Evolutionary conservation across 2,888 invertebrate genomes (phyloP), one percentile per base, ranked within the genome.

Genomic region (Yponomeuta evonymella): DNA sequence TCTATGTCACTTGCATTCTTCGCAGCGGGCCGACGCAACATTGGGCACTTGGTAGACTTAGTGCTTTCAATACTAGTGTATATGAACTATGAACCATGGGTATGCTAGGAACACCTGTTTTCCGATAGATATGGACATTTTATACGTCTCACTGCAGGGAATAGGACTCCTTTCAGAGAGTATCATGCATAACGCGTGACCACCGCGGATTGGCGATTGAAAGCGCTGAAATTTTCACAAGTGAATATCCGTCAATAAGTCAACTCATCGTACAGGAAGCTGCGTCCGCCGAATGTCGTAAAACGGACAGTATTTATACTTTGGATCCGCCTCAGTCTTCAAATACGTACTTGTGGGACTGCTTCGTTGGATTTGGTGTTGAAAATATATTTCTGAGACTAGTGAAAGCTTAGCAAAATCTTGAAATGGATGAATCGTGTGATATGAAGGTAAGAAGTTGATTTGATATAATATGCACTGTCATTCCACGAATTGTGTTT

Each of bases 251-350:
- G 12, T 1, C 12, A 58, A 58, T 58, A 58, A 58, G 51, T 15
- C 67, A 15, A 48, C 36, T 9, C 75, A 81, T 23, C 23, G 23
- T 76, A 84, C 87, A 86, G 89, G 89, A 89, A 87, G 80, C 83
- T 81, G 83, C 83, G 51, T 58, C 77, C 78, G 74, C 75, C 75
- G 75, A 74, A 43, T 33, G 69, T 69, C 69, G 69, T 69, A 69
- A 69, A 69, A 51, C 76, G 71, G 72, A 73, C 74, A 75, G 78
- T 81, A 79, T 81, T 79, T 81, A 81, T 79, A 79, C 65, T 29
- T 65, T 63, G 36, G 12, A 76, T 74, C 71, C 62, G 71, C 70
- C 69, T 73, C 80, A 79, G 80, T 81, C 77, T 75, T 79, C 80
- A 81, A 15, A 62, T 62, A n/a, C n/a, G 62, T 62, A 62, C 15